Evolutionary conservation across 2,888 invertebrate genomes (phyloP).

Genomic region (Drosophila merina): DNA sequence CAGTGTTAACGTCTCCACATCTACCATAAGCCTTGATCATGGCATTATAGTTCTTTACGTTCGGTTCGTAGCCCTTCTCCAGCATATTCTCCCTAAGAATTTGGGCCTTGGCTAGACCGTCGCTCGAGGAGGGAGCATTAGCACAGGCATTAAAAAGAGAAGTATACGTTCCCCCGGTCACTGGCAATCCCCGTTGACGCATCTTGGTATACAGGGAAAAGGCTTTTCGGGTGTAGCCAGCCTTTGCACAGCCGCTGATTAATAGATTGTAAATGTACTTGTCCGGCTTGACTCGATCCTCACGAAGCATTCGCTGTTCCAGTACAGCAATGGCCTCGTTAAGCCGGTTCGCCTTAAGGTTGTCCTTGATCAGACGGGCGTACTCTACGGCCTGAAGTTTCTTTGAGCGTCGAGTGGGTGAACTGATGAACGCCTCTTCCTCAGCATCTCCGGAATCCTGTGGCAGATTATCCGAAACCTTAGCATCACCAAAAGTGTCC

Average conservation of each 20-base stretch:
- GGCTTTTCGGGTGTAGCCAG: constrained; percentile 93
- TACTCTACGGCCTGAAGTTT: constrained; percentile 88
- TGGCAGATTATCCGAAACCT: not conserved
- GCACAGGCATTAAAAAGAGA: constrained; percentile 95
- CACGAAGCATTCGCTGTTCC: constrained; percentile 90
- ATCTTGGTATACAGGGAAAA: constrained; percentile 93
- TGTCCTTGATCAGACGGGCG: constrained; percentile 88
- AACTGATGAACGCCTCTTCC: constrained; percentile 86
- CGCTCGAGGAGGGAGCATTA: constrained; percentile 88
- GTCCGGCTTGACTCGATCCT: constrained; percentile 91
- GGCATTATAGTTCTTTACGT: constrained; percentile 91
- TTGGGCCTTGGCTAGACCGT: constrained; percentile 89
- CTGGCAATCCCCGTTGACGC: constrained; percentile 89
- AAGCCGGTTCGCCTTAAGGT: constrained; percentile 87
- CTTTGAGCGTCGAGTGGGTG: constrained; percentile 85
- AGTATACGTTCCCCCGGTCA: constrained; percentile 91
- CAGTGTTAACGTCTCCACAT: constrained; percentile 90
- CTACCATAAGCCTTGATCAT: constrained; percentile 96
- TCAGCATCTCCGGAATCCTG: constrained; percentile 86
- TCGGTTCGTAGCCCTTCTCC: constrained; percentile 88
- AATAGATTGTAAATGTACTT: constrained; percentile 92
- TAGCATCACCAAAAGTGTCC: constrained; percentile 74
- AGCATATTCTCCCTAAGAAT: constrained; percentile 88
- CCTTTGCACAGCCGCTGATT: constrained; percentile 92
- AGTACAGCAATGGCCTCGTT: constrained; percentile 92